Base-by-base conservation (phyloP, 2,888 invertebrate species). In the Pristionchus mayeri region DNA sequence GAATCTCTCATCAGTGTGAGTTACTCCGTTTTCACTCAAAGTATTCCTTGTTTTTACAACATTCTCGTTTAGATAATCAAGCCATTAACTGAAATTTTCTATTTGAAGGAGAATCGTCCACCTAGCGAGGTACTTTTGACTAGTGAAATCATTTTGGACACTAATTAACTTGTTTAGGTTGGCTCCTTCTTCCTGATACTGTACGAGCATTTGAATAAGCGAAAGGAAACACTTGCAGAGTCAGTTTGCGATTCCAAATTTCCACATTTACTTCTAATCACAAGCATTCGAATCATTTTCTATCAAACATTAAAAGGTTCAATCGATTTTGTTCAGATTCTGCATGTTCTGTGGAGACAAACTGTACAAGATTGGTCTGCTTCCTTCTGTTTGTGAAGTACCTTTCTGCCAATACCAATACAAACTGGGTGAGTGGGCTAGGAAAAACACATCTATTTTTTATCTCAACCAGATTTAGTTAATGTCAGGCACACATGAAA, bases 381-480 rank as follows among this genome's bases (percentile, higher is more conserved):
- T 80, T 11, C 80, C 80, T 4, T 80, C 80, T 21, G 57, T 80
- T 37, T 80, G 80, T 18, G 80, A 24, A 9, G 40, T 54, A 80
- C 11, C 6, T 6, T 40, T 80, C 18, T 80, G 80, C 57, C 37
- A 40, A 11, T 80, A 80, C 30, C 80, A 80, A 24, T 80, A 80
- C 18, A 57, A 80, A 57, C 37, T 80, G 57, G 40, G 80, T 80
- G 37, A 80, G 80, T 79, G n/a, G n/a, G 54, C n/a, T n/a, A n/a
- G n/a, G n/a, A n/a, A n/a, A n/a, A n/a, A n/a, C n/a, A n/a, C n/a
- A n/a, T n/a, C n/a, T n/a, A n/a, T n/a, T n/a, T n/a, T n/a, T n/a
- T n/a, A n/a, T n/a, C n/a, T n/a, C n/a, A n/a, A n/a, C n/a, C n/a
- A n/a, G n/a, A n/a, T n/a, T n/a, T n/a, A n/a, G n/a, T n/a, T n/a